Evolutionary conservation across 2,888 invertebrate species (phyloP), one percentile per base, ranked within the genome.

Genomic region (Melieria picta): DNA sequence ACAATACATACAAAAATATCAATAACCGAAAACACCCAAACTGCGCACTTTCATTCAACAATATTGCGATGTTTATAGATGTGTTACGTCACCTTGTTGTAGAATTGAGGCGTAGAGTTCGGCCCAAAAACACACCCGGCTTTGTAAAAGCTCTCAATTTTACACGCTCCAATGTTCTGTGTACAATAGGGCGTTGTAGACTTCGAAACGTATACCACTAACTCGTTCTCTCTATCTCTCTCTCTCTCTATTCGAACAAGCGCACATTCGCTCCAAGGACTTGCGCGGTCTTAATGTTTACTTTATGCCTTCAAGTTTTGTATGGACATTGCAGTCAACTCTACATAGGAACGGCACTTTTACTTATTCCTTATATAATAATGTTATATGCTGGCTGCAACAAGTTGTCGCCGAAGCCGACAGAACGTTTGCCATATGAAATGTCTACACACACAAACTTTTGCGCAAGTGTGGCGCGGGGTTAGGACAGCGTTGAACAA

Each of bases 71-170:
- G 7, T 13, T 46, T 43, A 4, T 43, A 16, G n/a, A 16, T 46
- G n/a, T 52, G 70, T 83, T 81, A 81, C 82, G 82, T 83, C 82
- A 83, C 83, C 48, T 61, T 66, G 61, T 5, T 63, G 52, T 65
- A 72, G 62, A 62, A 11, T 56, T 57, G n/a, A 42, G 9, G 13
- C 1, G n/a, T 10, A 11, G 10, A 30, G 11, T 30, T n/a, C 10
- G 13, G 45, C 30, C 4, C n/a, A 42, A 30, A 56, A 72, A 76
- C 74, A 76, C 74, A 71, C 72, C 77, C 75, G 73, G 61, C 55
- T 67, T 56, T 66, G 30, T 30, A 30, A 30, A 30, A 30, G 30
- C 30, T 30, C 30, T 30, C 30, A 30, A 30, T 2, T 30, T 30
- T 42, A 57, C 16, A 43, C 64, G 56, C 56, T 56, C n/a, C 1